Percentiles rank a stretch among this genome's conserved stretches.
Evolutionary conservation across 2,888 invertebrate genomes (phyloP).

Genomic region (Sphaerophoria taeniata): DNA sequence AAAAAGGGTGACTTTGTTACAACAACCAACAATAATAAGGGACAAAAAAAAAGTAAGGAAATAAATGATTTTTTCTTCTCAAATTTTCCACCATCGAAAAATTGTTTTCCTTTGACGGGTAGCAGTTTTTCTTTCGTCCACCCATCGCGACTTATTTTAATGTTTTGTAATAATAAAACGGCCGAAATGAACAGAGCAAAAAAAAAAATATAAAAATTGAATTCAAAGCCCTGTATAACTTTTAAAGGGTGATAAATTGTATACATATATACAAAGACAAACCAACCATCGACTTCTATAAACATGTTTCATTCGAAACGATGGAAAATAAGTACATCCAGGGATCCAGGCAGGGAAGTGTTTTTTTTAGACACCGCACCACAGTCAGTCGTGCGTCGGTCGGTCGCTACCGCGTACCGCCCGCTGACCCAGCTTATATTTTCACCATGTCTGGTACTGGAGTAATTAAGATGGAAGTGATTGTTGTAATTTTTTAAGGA

Average conservation of each 20-base stretch:
- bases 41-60: conserved; percentile 26
- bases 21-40: conserved; percentile 44
- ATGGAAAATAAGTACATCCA: too few relatives aligned
- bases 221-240: conserved; percentile 24
- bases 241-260: conserved; percentile 5
- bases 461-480: too few relatives aligned
- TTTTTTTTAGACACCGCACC: too few relatives aligned
- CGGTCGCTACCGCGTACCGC: too few relatives aligned
- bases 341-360: too few relatives aligned
- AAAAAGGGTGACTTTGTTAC: conserved; percentile 72
- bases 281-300: conserved; percentile 11
- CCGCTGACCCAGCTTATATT: too few relatives aligned
- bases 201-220: conserved; percentile 44
- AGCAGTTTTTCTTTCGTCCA: conserved; percentile 53
- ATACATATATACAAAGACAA: too few relatives aligned
- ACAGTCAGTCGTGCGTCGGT: too few relatives aligned
- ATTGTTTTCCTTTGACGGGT: conserved; percentile 72
- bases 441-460: too few relatives aligned
- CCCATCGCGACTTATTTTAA: conserved; percentile 57
- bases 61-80: conserved; percentile 57
- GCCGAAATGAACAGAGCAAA: conserved; percentile 28
- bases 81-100: conserved; percentile 73
- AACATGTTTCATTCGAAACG: conserved; percentile 68
- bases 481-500: too few relatives aligned
- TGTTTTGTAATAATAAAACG: conserved; percentile 65